Conservation (phyloP, 2,113 vertebrate species). For the Spheniscus mendiculus region DNA sequence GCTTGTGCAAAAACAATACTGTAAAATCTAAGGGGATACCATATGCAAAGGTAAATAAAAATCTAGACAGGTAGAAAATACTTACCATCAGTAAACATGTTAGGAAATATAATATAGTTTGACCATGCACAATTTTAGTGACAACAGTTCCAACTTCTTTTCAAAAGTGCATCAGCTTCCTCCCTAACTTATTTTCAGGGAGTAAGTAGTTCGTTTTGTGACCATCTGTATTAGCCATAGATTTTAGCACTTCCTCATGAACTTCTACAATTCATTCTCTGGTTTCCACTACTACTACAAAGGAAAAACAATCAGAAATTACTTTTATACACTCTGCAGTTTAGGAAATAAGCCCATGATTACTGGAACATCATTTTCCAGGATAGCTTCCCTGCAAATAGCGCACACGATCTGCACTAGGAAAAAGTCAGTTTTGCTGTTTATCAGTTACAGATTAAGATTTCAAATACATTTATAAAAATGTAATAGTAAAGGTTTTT, state of each 20-base stretch:
- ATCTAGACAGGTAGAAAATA: not conserved
- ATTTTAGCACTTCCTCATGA: not conserved
- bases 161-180: not conserved
- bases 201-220: not conserved
- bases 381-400: not conserved
- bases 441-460: not conserved
- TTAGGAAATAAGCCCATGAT: not conserved
- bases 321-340: not conserved
- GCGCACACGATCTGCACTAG: not conserved
- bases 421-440: not conserved
- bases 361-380: not conserved
- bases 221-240: not conserved
- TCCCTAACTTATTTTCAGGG: not conserved
- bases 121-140: not conserved
- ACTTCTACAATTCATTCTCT: not conserved
- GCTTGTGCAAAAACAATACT: not conserved
- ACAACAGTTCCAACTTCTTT: not conserved
- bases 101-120: not conserved
- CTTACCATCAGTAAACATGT: not conserved
- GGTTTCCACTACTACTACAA: not conserved
- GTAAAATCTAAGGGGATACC: not conserved
- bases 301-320: not conserved
- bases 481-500: not conserved
- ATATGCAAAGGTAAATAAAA: not conserved
- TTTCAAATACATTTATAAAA: not conserved